Conservation (phyloP, 1,140 invertebrate species). For the Eupristina koningsbergeri region DNA sequence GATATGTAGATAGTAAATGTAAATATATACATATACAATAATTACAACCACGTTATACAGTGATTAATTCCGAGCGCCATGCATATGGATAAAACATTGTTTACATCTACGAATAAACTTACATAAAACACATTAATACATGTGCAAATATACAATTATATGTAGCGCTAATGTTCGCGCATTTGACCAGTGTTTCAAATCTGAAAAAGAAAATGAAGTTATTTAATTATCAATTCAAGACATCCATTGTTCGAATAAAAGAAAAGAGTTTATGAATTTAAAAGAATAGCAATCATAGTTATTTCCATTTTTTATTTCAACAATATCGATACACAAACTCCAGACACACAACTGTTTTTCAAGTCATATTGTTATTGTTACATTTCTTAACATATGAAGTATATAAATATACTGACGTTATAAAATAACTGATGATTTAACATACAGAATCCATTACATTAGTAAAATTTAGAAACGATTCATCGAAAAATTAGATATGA, state of each 20-base stretch:
- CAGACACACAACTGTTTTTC: slow-evolving; percentile 42
- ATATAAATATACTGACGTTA: background rate
- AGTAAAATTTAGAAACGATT: slow-evolving; percentile 29
- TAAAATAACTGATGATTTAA: slow-evolving; percentile 24
- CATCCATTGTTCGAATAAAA: slow-evolving; percentile 44
- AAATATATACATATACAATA: slow-evolving; percentile 65
- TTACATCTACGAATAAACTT: slow-evolving; percentile 44
- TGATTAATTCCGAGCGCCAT: slow-evolving; percentile 59
- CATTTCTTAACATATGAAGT: slow-evolving; percentile 47
- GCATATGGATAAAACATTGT: slow-evolving; percentile 50
- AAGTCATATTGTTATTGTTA: slow-evolving; percentile 44
- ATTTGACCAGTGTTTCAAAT: slow-evolving; percentile 55
- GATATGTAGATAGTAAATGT: slow-evolving; percentile 74
- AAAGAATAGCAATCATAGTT: slow-evolving; percentile 34
- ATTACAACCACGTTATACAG: slow-evolving; percentile 62
- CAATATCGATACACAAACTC: slow-evolving; percentile 23
- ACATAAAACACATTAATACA: slow-evolving; percentile 44
- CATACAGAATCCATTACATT: slow-evolving; percentile 20
- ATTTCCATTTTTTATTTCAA: slow-evolving; percentile 48
- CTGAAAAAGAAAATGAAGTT: slow-evolving; percentile 55
- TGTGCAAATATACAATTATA: slow-evolving; percentile 32
- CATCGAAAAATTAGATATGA: slow-evolving; percentile 2
- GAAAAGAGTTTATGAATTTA: background rate
- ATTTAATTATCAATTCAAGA: slow-evolving; percentile 50
- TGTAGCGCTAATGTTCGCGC: slow-evolving; percentile 44